Conservation (phyloP, 2,797 vertebrate species). For the Enteromius thamalakanensis region DNA sequence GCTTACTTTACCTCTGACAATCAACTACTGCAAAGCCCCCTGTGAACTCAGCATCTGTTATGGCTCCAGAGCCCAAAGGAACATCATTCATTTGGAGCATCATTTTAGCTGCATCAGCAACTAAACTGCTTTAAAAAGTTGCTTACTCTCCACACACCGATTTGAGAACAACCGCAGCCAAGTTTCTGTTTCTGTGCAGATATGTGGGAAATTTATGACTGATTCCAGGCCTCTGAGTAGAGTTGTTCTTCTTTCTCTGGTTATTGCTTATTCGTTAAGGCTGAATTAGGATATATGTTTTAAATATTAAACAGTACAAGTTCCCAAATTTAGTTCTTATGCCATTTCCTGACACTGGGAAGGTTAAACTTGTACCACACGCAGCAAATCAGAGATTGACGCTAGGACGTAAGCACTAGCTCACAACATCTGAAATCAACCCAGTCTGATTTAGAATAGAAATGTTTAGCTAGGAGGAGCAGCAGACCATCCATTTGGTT, state of each 20-base stretch:
- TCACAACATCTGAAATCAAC: background rate
- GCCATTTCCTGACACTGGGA: background rate
- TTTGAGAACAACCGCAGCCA: conserved; percentile 24
- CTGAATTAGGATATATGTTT: background rate
- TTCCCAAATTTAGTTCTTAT: background rate
- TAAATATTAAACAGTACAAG: background rate
- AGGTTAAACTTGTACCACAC: background rate
- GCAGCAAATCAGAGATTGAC: background rate
- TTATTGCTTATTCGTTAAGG: conserved; percentile 19
- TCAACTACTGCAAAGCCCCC: conserved; percentile 54
- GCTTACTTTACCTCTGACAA: conserved; percentile 55
- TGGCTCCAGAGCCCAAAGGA: conserved; percentile 52
- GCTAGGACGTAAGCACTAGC: background rate
- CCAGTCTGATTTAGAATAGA: background rate
- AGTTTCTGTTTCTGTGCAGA: conserved; percentile 30
- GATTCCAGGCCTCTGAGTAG: conserved; percentile 6
- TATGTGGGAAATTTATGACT: conserved; percentile 38
- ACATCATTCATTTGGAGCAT: conserved; percentile 40
- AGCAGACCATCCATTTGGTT: background rate
- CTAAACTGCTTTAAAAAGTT: conserved; percentile 40
- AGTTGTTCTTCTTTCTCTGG: conserved; percentile 14
- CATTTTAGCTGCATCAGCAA: conserved; percentile 53
- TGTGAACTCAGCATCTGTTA: conserved; percentile 60
- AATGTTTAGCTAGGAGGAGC: background rate
- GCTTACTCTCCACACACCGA: conserved; percentile 25